Base-by-base conservation (phyloP, 2,888 invertebrate species). In the Morpho helenor region DNA sequence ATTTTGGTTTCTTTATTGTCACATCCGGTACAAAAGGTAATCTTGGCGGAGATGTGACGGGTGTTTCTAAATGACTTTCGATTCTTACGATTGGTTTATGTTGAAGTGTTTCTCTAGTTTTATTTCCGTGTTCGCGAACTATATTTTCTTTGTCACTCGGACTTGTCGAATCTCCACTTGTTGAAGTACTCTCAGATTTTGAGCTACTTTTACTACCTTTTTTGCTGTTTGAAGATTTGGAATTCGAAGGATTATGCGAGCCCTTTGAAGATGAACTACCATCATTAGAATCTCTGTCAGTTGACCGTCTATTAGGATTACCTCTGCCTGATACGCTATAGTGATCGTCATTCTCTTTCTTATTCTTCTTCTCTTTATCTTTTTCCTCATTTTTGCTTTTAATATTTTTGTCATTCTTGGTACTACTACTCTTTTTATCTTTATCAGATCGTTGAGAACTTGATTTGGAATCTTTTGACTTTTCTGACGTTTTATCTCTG, bases 211-310 rank as follows among this genome's bases (percentile, higher is more conserved):
- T 89, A 63, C 83, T 79, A 49, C 82, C 83, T 63, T 84, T 87
- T 61, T 86, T 87, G 59, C 64, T 79, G 54, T 80, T 82, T n/a
- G 79, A 68, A 8, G 83, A 72, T 74, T 88, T 89, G 0, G 83
- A 74, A 60, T 68, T 77, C 2, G 82, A 65, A 23, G 77, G 85
- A 51, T 81, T 79, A 45, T 84, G 81, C 2, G 86, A 86, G 2
- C 91, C 86, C 77, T 90, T 91, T 0, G 84, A 87, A 0, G 89
- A 91, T 2, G 91, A 91, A 57, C 91, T 92, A 8, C 94, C 96
- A 75, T 95, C 96, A 68, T 95, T 96, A 0, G 96, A 96, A 81
- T 96, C 95, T 62, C 95, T 90, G 68, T 95, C 96, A 0, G 95
- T 95, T 0, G 96, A 96, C 52, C 96, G 90, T 7, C 96, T 91